Percentiles rank a stretch among this genome's conserved stretches.
Evolutionary conservation across 2,888 invertebrate species (phyloP).

Genomic region (Cephalotes varians): DNA sequence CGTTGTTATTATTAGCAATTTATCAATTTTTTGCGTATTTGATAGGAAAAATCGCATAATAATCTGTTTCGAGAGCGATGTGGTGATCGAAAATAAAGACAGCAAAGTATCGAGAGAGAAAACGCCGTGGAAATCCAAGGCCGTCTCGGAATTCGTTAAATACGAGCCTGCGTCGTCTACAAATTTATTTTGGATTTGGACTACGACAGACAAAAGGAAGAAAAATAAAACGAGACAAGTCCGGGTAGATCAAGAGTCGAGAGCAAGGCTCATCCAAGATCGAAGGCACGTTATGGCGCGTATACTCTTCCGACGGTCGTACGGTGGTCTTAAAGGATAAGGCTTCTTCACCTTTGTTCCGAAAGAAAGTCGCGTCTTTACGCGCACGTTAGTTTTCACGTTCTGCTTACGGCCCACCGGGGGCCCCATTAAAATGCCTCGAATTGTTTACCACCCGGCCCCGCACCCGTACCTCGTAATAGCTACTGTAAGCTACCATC

Average conservation of each 20-base stretch:
- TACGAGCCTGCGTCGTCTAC: conserved; percentile 50
- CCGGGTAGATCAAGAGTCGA: conserved; percentile 52
- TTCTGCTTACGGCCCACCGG: conserved; percentile 77
- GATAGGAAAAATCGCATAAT: neutral
- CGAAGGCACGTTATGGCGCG: conserved; percentile 77
- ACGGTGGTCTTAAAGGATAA: conserved; percentile 81
- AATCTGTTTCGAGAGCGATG: neutral
- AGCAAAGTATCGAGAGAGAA: neutral
- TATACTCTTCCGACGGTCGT: conserved; percentile 81
- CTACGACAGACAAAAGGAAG: conserved; percentile 45
- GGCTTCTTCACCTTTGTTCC: conserved; percentile 58
- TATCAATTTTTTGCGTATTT: neutral
- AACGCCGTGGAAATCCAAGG: conserved; percentile 8
- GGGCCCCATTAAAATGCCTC: conserved; percentile 80
- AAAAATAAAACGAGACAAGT: conserved; percentile 58
- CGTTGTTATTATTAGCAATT: neutral
- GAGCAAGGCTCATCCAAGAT: conserved; percentile 75
- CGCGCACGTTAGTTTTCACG: conserved; percentile 73
- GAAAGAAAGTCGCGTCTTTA: conserved; percentile 53
- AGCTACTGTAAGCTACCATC: conserved; percentile 76
- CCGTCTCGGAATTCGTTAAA: conserved; percentile 45
- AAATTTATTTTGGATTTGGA: conserved; percentile 68
- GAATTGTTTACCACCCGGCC: conserved; percentile 78
- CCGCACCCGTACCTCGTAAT: conserved; percentile 66
- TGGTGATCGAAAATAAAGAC: neutral